Base-by-base conservation (phyloP, 2,888 invertebrate genomes). In the Diarsia mendica region DNA sequence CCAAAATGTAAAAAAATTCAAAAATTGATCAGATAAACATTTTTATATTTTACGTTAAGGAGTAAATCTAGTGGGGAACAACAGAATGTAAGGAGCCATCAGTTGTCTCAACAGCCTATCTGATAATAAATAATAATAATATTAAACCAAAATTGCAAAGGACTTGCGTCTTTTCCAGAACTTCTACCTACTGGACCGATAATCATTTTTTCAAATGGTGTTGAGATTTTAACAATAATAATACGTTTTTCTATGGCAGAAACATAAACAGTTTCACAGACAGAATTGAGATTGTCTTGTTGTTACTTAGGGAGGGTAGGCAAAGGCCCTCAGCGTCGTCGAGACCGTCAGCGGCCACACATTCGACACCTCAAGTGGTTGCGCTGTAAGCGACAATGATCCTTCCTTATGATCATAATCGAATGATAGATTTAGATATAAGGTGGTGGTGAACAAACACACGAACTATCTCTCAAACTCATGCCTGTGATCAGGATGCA, bases 281-380 rank as follows among this genome's bases (percentile, higher is more conserved):
- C 18, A 65, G 49, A 63, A 51, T 66, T 66, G 39, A 55, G 72
- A 61, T 63, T 66, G 33, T 18, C 53, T 86, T 77, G 6, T 75
- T 73, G 28, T 83, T 68, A 67, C 60, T 69, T 87, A 86, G 86
- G 85, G 79, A 80, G 79, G 73, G 72, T 82, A 64, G 78, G 82
- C 71, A 78, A 68, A 67, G 71, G 83, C 55, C 87, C 76, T 75
- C 86, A 83, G 39, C 80, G 69, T 49, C 87, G 83, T 64, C 83
- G 87, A 67, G 79, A 87, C 48, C 85, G 77, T 1, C 85, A 72
- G 55, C 85, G 67, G 79, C 68, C 75, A 44, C 79, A 78, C 18
- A 78, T 72, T 44, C 77, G 68, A 51, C 79, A 79, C 73, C 53
- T 69, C 55, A 79, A 79, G 73, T 82, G 73, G 78, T 76, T 83